Percentiles rank a stretch among this genome's conserved stretches.
phyloP scores from a whole-genome alignment of 2,797 vertebrate species.

The Ctenopoma kingsleyae region DNA sequence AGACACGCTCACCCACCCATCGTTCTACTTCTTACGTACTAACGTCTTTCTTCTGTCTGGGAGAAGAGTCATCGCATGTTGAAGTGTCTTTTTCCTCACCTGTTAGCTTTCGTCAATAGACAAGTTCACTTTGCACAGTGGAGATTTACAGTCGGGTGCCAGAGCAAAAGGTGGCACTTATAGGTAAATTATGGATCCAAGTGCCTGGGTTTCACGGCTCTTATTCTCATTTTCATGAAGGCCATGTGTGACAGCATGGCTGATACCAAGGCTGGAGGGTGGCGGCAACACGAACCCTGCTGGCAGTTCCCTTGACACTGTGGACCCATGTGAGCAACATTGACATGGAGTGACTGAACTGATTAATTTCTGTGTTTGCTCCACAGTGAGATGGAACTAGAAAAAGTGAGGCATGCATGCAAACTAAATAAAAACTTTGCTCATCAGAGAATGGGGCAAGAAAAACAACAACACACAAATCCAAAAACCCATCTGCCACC shows the following conservation, averaged over 20 bases:
- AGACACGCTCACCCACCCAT: constrained; percentile 1
- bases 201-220: constrained; percentile 41
- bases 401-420: not conserved
- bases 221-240: constrained; percentile 62
- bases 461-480: not conserved
- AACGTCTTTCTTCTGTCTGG: constrained; percentile 1
- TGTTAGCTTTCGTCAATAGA: constrained; percentile 62
- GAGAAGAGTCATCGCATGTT: constrained; percentile 19
- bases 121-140: constrained; percentile 51
- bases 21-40: not conserved
- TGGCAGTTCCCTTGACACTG: constrained; percentile 72
- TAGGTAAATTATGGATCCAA: constrained; percentile 55
- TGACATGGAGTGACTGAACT: constrained; percentile 65
- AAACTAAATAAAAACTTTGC: constrained; percentile 8
- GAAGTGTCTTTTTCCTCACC: constrained; percentile 36
- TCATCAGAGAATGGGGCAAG: not conserved
- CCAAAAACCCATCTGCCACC: constrained; percentile 9
- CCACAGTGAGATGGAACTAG: not conserved
- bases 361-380: constrained; percentile 40
- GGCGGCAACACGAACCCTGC: constrained; percentile 33
- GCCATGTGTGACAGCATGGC: constrained; percentile 48
- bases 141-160: constrained; percentile 45
- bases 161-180: constrained; percentile 48
- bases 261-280: constrained; percentile 17
- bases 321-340: constrained; percentile 45